Percentiles rank a stretch among this genome's conserved stretches.
phyloP scores from a whole-genome alignment of 2,113 vertebrate genomes.

The Chrysemys picta region DNA sequence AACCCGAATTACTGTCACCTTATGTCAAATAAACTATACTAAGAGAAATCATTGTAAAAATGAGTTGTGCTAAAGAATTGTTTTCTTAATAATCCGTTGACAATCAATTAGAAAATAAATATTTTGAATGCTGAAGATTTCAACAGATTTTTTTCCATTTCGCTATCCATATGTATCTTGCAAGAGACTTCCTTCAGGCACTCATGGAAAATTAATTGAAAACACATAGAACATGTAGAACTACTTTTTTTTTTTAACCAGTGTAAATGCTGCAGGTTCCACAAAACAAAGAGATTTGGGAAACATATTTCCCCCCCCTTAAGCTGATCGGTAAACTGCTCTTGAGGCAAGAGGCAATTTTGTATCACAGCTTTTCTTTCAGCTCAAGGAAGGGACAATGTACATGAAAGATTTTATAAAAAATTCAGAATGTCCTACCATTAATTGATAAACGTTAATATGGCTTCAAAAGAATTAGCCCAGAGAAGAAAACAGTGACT shows the following conservation, averaged over 20 bases:
- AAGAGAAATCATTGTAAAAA: background rate
- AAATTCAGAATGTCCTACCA: background rate
- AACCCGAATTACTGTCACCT: background rate
- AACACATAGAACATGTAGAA: background rate
- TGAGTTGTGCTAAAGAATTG: background rate
- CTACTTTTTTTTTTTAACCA: background rate
- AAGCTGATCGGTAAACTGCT: background rate
- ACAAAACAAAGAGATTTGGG: constrained; percentile 28
- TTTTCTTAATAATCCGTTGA: constrained; percentile 9
- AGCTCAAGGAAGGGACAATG: background rate
- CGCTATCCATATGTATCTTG: background rate
- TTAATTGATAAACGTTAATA: background rate
- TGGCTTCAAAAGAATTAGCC: background rate
- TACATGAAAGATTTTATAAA: background rate
- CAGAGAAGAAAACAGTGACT: background rate
- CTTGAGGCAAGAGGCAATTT: constrained; percentile 13
- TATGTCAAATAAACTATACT: background rate
- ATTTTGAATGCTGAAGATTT: constrained; percentile 22
- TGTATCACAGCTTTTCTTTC: background rate
- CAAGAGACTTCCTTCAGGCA: background rate
- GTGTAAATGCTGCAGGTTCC: background rate
- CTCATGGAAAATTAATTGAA: constrained; percentile 40
- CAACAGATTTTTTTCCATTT: background rate
- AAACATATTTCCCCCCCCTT: background rate
- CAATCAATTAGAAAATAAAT: background rate